Base-by-base conservation (phyloP, 2,113 vertebrate genomes). In the Phalacrocorax pelagicus region DNA sequence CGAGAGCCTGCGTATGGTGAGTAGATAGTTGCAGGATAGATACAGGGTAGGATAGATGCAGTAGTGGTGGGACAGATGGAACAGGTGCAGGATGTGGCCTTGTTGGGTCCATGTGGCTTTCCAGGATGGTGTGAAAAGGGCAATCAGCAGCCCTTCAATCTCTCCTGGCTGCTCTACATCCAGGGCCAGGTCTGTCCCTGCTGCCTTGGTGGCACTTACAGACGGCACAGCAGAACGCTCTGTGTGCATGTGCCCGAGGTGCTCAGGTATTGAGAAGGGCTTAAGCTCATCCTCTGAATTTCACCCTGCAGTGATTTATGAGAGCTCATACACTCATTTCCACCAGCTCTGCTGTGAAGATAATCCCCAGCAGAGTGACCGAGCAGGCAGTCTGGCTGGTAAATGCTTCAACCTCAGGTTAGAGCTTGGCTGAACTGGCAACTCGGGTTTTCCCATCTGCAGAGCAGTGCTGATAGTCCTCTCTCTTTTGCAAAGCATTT, bases 11-110 rank as follows among this genome's bases (percentile, higher is more conserved):
- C 11, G 23, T 6, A 3, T 2, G 6, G 24, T 5, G 46, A 61
- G 8, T 5, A 44, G 47, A 2, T 16, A n/a, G 32, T 1, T 72
- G 17, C 5, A 51, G 51, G 51, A 2, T 2, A 61, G 24, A 5
- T 52, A 32, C 0, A 0, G 30, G 34, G 16, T 3, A 32, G 58
- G n/a, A 52, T 22, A 0, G 0, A 19, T 29, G 26, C 13, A 47
- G 12, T 29, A 29, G 1, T 0, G 47, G 46, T 0, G 2, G 65
- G 63, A 36, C 2, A 20, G 40, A 21, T 49, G 21, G 12, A 40
- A 30, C 4, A 62, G 72, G 4, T 34, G 22, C 13, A 74, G 47
- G 12, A 21, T 40, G 42, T 32, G 3, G 0, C 36, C 38, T 78
- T 40, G 21, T 6, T 62, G 32, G 14, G 20, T 74, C 38, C 22